Conservation (phyloP, 2,113 vertebrate species). For the Catharus bicknelli region DNA sequence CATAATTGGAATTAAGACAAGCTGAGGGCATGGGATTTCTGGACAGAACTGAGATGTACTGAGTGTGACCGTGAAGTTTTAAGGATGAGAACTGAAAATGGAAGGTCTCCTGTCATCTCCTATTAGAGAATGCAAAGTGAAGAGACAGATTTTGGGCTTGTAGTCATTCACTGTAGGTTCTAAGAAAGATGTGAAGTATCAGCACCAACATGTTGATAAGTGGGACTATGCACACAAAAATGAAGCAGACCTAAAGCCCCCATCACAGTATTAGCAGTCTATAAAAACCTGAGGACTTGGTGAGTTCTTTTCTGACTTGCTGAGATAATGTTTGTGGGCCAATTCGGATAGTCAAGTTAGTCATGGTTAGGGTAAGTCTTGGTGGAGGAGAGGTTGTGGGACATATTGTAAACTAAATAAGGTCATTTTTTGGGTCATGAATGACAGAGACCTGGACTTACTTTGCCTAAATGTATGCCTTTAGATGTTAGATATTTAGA, state of each 20-base stretch:
- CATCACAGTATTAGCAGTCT: background rate
- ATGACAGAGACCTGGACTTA: background rate
- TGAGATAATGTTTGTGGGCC: background rate
- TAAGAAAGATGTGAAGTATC: background rate
- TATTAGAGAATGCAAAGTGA: background rate
- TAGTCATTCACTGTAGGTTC: background rate
- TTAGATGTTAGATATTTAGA: background rate
- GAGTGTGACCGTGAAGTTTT: background rate
- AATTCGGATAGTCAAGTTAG: background rate
- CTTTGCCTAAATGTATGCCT: background rate
- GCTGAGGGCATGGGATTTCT: background rate
- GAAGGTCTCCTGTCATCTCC: background rate
- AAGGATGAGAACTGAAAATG: background rate
- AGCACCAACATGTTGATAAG: background rate
- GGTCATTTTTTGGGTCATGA: background rate
- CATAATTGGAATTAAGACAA: background rate
- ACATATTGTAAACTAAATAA: background rate
- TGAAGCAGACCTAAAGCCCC: background rate
- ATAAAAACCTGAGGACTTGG: background rate
- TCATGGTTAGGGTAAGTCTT: background rate
- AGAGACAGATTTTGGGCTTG: background rate
- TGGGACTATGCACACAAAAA: background rate
- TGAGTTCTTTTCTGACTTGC: background rate
- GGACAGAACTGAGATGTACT: background rate
- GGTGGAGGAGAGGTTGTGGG: background rate